phyloP scores from a whole-genome alignment of 2,113 vertebrate species.

The Cettia cetti region DNA sequence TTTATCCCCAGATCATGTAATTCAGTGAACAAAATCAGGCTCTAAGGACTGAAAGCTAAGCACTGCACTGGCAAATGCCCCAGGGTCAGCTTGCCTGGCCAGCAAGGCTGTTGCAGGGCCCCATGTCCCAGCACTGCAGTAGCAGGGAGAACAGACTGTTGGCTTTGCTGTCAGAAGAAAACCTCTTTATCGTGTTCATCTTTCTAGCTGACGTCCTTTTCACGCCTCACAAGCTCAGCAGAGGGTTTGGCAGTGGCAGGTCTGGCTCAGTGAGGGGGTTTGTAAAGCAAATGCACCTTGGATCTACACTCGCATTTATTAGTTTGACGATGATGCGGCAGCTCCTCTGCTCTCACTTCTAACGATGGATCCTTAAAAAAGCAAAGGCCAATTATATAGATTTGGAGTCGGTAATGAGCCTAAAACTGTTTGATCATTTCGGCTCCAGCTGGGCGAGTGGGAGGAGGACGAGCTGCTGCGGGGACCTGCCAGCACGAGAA shows the following conservation, averaged over 20 bases:
- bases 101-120: background rate
- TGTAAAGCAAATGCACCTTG: background rate
- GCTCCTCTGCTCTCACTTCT: background rate
- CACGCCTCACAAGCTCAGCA: fast-evolving
- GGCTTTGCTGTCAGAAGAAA: background rate
- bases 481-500: fast-evolving
- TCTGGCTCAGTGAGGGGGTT: background rate
- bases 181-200: fast-evolving
- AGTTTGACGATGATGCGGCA: fast-evolving
- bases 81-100: background rate
- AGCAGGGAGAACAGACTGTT: background rate
- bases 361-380: background rate
- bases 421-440: background rate
- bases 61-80: fast-evolving
- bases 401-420: background rate
- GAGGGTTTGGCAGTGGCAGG: background rate
- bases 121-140: fast-evolving
- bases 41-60: fast-evolving
- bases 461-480: background rate
- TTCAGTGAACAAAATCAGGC: background rate
- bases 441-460: background rate
- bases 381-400: background rate
- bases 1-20: background rate
- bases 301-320: fast-evolving
- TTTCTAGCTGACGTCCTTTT: background rate